Evolutionary conservation across 2,888 invertebrate genomes (phyloP), one percentile per base, ranked within the genome.

Genomic region (Xiphydria camelus): DNA sequence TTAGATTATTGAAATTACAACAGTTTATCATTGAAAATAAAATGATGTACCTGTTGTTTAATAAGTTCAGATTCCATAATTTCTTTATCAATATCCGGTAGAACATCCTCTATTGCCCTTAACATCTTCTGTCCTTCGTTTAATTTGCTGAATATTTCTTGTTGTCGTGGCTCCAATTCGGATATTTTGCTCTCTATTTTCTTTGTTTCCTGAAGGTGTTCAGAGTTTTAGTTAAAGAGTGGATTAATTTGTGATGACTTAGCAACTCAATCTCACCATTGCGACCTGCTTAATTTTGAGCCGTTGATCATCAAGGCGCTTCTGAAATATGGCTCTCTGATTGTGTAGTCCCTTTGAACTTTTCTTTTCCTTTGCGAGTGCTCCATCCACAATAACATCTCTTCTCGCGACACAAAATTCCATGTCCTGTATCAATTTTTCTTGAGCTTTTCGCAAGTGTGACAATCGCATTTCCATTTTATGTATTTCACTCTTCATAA

Each of bases 401-500:
- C 87, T 77, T 55, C 85, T 79, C 26, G 80, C 77, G 2, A 88
- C 79, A 55, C 85, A 84, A 57, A 82, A 79, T 51, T 87, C 84
- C 70, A 87, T 76, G 63, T 87, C 87, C 34, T 78, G 77, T 23
- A 85, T 79, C 26, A 84, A 66, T 54, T 81, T 82, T 41, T 83
- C 82, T 57, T 84, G 83, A 2, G 79, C 81, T 57, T 79, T 80
- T 49, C 74, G 77, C 44, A 84, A 58, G 53, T 83, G 81, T 3
- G 65, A 66, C 14, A 73, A 49, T 5, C 74, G 77, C 69, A 90
- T 88, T 75, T 88, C 84, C 91, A 91, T 91, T 56, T 87, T 81
- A 61, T 91, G 91, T 63, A 92, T 91, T 78, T 92, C 91, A 25
- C 79, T 80, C 66, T 82, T 86, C 90, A 91, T 91, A 21, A 80